Conservation (phyloP, 2,888 invertebrate genomes). For the Orthonychiurus folsomi region DNA sequence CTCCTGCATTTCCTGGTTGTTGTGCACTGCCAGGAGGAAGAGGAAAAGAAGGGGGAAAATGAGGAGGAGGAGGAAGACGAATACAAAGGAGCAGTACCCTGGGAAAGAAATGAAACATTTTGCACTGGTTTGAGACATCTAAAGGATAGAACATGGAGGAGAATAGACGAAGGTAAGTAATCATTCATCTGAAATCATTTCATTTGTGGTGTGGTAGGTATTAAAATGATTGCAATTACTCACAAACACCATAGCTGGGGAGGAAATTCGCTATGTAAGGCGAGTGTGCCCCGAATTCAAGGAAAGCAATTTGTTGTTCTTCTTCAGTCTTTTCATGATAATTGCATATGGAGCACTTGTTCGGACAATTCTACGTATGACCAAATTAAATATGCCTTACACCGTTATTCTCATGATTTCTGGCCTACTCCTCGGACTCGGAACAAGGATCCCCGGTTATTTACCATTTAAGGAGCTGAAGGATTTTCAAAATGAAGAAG, state of each 20-base stretch:
- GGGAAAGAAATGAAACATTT: too few relatives aligned
- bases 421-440: slow-evolving; percentile 43
- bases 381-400: slow-evolving; percentile 43
- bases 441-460: slow-evolving; percentile 18
- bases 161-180: not conserved
- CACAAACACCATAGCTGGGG: not conserved
- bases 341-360: slow-evolving; percentile 35
- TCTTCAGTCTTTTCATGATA: slow-evolving; percentile 29
- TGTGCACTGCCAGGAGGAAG: too few relatives aligned
- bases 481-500: not conserved
- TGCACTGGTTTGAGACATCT: too few relatives aligned
- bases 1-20: too few relatives aligned
- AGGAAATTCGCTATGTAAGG: not conserved
- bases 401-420: slow-evolving; percentile 44
- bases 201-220: not conserved
- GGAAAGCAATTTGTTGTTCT: slow-evolving; percentile 25
- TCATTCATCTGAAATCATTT: not conserved
- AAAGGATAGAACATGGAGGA: too few relatives aligned
- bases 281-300: slow-evolving; percentile 21
- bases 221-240: not conserved
- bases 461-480: slow-evolving; percentile 15
- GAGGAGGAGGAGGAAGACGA: too few relatives aligned
- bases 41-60: too few relatives aligned
- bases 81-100: too few relatives aligned
- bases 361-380: slow-evolving; percentile 28